Evolutionary conservation across 2,888 invertebrate species (phyloP).

Genomic region (Gibbula magus): DNA sequence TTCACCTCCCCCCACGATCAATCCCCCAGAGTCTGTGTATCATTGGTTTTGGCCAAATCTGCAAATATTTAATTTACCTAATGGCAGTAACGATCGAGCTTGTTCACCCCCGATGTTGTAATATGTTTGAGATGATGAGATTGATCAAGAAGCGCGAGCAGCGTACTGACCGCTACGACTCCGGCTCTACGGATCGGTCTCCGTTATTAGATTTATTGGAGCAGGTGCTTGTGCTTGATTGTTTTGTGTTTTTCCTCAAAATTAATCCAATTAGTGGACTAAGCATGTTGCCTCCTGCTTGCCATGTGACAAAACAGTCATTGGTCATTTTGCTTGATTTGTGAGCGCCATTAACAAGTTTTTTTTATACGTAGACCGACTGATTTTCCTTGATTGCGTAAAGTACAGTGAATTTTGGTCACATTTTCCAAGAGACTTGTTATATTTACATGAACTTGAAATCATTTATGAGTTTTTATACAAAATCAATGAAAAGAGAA

Average conservation of each 20-base stretch:
- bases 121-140: conserved; percentile 11
- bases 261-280: background rate
- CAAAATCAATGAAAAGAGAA: too few relatives aligned
- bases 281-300: background rate
- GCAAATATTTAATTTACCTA: conserved; percentile 28
- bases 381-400: too few relatives aligned
- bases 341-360: too few relatives aligned
- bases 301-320: background rate
- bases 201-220: background rate
- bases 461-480: too few relatives aligned
- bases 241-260: conserved; percentile 8
- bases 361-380: too few relatives aligned
- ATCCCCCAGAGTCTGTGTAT: background rate
- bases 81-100: background rate
- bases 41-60: conserved; percentile 16
- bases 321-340: too few relatives aligned
- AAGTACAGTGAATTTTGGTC: too few relatives aligned
- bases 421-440: too few relatives aligned
- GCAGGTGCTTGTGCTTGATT: background rate
- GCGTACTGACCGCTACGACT: background rate
- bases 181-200: background rate
- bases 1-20: background rate
- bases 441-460: too few relatives aligned
- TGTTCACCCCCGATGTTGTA: conserved; percentile 16
- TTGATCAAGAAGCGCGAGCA: background rate